Conservation (phyloP, 2,888 invertebrate genomes). For the Notodonta dromedarius region DNA sequence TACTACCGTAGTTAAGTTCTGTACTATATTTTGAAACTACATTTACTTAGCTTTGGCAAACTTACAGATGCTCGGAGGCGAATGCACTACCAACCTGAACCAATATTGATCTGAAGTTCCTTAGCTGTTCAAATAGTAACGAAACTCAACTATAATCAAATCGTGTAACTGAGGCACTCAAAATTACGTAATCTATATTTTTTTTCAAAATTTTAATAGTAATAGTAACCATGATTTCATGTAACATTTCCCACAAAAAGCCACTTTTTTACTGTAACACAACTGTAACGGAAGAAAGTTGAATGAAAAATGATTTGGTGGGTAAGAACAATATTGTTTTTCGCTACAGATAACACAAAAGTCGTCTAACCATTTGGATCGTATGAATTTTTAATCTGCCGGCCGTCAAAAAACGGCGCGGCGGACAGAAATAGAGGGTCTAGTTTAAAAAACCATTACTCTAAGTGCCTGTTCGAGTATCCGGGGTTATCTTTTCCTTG, state of each 20-base stretch:
- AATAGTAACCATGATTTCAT: too few species aligned
- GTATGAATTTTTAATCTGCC: conserved; percentile 63
- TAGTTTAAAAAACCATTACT: conserved; percentile 62
- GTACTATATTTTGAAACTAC: conserved; percentile 1
- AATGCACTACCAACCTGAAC: background rate
- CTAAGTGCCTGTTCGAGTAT: conserved; percentile 64
- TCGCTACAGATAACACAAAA: conserved; percentile 31
- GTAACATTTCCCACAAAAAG: too few species aligned
- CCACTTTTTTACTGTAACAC: conserved; percentile 1
- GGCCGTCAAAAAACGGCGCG: conserved; percentile 55
- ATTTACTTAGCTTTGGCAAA: background rate
- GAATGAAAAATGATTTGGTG: conserved; percentile 46
- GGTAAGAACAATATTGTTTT: conserved; percentile 47
- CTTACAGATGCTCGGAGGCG: background rate
- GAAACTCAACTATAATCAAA: too few species aligned
- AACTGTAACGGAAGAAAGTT: conserved; percentile 16
- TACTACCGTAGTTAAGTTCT: background rate
- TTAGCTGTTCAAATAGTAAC: background rate
- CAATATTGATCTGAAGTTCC: background rate
- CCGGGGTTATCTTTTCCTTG: conserved; percentile 34
- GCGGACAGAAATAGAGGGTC: conserved; percentile 43
- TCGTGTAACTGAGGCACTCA: too few species aligned
- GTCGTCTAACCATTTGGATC: conserved; percentile 51
- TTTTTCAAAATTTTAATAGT: too few species aligned
- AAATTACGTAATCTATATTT: too few species aligned